These are phyloP conservation scores for Atlantisia rogersi DNA, from an alignment of 2,113 vertebrate species.

Conservation along the genomic window DNA sequence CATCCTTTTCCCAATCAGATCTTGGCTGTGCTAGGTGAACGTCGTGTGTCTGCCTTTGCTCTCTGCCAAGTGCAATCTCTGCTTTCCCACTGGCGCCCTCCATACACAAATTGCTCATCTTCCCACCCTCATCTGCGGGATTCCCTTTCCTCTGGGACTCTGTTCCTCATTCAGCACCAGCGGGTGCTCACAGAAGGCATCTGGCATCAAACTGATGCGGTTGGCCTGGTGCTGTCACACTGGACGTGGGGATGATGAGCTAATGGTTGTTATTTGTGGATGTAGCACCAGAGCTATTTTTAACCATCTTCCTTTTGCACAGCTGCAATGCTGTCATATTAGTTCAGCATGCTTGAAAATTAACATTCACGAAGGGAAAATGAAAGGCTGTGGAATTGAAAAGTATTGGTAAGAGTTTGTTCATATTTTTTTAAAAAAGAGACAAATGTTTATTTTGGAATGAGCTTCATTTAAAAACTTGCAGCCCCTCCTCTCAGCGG, in stretches of 20 bases:
- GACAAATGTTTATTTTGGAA: neutral
- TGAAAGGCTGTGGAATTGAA: neutral
- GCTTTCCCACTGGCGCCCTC: neutral
- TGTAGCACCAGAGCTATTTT: neutral
- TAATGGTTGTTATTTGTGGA: neutral
- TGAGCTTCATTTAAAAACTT: neutral
- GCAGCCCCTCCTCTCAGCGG: neutral
- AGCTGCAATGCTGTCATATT: neutral
- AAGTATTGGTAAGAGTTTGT: neutral
- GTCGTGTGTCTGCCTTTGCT: neutral
- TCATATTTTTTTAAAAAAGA: neutral
- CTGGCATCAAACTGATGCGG: neutral
- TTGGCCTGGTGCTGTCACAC: neutral
- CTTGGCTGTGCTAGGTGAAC: neutral
- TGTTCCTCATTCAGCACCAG: neutral
- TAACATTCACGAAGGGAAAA: neutral
- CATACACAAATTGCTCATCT: neutral
- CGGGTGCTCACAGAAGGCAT: neutral
- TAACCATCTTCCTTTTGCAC: neutral
- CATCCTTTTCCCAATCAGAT: neutral
- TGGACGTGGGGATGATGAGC: neutral
- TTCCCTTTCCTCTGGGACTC: neutral
- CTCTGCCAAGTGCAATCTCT: rapidly evolving
- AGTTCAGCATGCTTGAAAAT: neutral
- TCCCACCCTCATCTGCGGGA: neutral